phyloP scores from a whole-genome alignment of 2,888 invertebrate species.

The Xylophagus ater region DNA sequence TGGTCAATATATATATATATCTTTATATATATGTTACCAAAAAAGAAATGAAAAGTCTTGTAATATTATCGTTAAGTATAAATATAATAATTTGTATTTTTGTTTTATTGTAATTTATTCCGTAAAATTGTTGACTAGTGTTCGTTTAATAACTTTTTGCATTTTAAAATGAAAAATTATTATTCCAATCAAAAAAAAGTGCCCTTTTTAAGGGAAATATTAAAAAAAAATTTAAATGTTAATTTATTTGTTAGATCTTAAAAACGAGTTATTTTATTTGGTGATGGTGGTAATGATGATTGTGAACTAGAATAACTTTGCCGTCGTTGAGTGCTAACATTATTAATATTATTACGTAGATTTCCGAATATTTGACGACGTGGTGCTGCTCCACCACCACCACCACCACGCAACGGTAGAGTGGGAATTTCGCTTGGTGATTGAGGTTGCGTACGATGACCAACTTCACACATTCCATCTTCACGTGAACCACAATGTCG shows the following conservation, averaged over 20 bases:
- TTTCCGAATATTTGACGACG: conserved; percentile 37
- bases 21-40: too few species aligned
- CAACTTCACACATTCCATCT: conserved; percentile 23
- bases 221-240: too few species aligned
- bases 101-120: too few species aligned
- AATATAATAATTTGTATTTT: too few species aligned
- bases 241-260: conserved; percentile 20
- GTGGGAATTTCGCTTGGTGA: conserved; percentile 40
- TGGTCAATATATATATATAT: too few species aligned
- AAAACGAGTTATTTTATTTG: conserved; percentile 37
- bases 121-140: too few species aligned
- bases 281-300: conserved; percentile 33
- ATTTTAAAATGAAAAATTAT: too few species aligned
- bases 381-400: conserved; percentile 30
- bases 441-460: conserved; percentile 22
- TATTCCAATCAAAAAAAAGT: too few species aligned
- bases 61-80: too few species aligned
- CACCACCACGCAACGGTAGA: conserved; percentile 29
- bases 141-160: too few species aligned
- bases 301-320: conserved; percentile 30
- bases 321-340: conserved; percentile 26
- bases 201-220: too few species aligned
- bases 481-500: conserved; percentile 36
- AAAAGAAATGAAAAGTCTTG: too few species aligned
- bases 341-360: conserved; percentile 30